Evolutionary conservation across 2,888 invertebrate genomes (phyloP), one percentile per base, ranked within the genome.

Genomic region (Ramazzottius varieornatus): DNA sequence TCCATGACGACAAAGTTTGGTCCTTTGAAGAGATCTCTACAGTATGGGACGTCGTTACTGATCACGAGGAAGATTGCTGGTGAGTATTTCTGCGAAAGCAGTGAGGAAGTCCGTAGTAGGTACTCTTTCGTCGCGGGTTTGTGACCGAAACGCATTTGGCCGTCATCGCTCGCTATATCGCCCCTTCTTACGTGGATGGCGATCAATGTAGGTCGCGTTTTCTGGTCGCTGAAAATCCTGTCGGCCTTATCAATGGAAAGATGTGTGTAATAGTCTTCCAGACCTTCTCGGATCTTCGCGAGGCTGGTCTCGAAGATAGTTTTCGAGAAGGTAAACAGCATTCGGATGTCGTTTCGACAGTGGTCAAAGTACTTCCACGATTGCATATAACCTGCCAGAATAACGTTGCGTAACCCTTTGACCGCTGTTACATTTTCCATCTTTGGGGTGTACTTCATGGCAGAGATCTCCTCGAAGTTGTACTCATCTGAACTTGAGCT

Each of bases 111-210:
- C 46, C 67, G 68, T 32, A 69, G 68, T 66, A 70, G 70, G 66
- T 72, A 73, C 0, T 70, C 70, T 24, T 70, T 66, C 0, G 69
- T 69, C 1, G 73, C 70, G 0, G 68, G 69, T 0, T 69, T 69
- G 67, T 71, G 73, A 1, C 73, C 73, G 67, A 70, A 71, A 32
- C 68, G 68, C 20, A 67, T 66, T 64, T 66, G 66, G 46, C 65
- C 65, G 13, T 69, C 68, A 1, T 69, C 68, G 1, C 69, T 66
- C 4, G 71, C 68, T 65, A 72, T 69, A 65, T 73, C 73, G 4
- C 72, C 73, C 24, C 72, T 67, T 20, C 73, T 68, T 1, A 73
- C 71, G 67, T 73, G 73, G 29, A 73, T 67, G 0, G 70, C 72
- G 13, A 70, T 68, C 13, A 54, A 54, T 4, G 29, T 29, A 8